These are phyloP conservation scores for Grammomys dolichurus DNA, from an alignment of 2,113 vertebrate species.

Conservation along the genomic window DNA sequence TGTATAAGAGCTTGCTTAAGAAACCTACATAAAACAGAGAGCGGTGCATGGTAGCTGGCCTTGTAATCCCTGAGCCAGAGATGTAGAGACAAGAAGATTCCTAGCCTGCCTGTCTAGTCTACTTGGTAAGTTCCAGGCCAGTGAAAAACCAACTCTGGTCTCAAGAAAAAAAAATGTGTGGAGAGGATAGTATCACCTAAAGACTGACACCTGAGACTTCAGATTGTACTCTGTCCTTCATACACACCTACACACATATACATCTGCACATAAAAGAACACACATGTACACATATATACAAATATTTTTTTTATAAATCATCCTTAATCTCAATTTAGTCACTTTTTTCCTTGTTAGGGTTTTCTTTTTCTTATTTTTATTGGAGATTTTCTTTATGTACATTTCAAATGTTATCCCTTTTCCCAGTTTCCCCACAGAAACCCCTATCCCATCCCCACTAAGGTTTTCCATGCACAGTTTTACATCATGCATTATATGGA, in stretches of 20 bases:
- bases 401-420: too few species aligned
- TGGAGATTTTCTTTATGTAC: too few species aligned
- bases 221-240: neutral
- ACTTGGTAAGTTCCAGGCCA: neutral
- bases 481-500: neutral
- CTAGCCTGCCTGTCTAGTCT: neutral
- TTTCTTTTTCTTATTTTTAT: neutral
- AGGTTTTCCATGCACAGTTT: neutral
- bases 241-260: neutral
- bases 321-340: neutral
- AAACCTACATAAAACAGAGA: neutral
- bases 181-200: neutral
- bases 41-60: neutral
- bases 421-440: too few species aligned
- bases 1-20: neutral
- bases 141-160: neutral
- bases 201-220: neutral
- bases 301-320: neutral
- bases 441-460: neutral
- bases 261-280: neutral
- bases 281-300: neutral
- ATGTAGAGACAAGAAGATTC: neutral
- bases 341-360: neutral
- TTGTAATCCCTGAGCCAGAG: too few species aligned
- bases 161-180: neutral